Evolutionary conservation across 92 coral and sea anemone genomes (phyloP).

Genomic region (Phenganax subtilis): DNA sequence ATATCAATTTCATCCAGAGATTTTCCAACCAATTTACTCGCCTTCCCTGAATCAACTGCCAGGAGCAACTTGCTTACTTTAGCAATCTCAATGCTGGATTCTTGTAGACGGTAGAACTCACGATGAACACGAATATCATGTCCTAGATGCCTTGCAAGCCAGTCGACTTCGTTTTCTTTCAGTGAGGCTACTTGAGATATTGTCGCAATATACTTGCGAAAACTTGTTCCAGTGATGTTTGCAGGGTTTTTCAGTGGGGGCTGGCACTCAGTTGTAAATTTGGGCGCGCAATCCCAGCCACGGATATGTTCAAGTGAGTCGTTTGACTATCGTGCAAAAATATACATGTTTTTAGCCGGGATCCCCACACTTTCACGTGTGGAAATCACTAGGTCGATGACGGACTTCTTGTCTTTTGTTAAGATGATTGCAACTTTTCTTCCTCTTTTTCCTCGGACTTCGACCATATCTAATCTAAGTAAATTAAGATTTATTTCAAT

Average conservation of each 20-base stretch:
- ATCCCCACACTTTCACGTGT: conserved; percentile 45
- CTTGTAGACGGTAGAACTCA: conserved; percentile 55
- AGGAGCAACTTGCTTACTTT: conserved; percentile 53
- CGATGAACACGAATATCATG: conserved; percentile 50
- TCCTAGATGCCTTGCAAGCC: conserved; percentile 62
- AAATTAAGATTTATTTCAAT: too few relatives aligned
- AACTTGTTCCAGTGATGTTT: conserved; percentile 41
- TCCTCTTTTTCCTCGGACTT: conserved; percentile 48
- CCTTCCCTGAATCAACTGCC: conserved; percentile 24
- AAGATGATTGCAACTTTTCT: conserved; percentile 50
- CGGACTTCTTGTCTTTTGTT: conserved; percentile 35
- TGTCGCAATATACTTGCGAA: conserved; percentile 52
- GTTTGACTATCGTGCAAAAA: conserved; percentile 47
- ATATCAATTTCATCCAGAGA: too few relatives aligned
- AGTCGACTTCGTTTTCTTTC: conserved; percentile 52
- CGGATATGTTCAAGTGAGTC: conserved; percentile 38
- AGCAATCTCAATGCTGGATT: conserved; percentile 49
- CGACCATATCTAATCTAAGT: conserved; percentile 45
- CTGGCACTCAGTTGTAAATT: conserved; percentile 32
- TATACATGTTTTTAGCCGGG: conserved; percentile 38
- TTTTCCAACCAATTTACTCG: too few relatives aligned
- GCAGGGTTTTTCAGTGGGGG: conserved; percentile 32
- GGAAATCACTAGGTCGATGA: conserved; percentile 40
- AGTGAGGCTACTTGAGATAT: conserved; percentile 47
- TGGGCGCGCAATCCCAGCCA: conserved; percentile 44